phyloP scores from a whole-genome alignment of 2,888 invertebrate species.

The Drosophila monieri region DNA sequence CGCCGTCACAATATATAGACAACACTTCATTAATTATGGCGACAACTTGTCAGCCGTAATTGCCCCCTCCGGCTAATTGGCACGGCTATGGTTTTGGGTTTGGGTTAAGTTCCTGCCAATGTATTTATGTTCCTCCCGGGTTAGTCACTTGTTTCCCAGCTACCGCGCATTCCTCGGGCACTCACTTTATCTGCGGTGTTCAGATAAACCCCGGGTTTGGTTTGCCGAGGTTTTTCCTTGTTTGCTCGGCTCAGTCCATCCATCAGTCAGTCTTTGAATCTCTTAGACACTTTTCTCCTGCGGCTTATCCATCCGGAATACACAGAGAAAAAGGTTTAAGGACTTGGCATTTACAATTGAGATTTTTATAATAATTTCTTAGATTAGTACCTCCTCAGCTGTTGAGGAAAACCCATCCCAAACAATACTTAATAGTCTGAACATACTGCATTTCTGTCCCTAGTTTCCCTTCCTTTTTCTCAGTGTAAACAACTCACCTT shows the following conservation, averaged over 20 bases:
- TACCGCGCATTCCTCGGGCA: constrained; percentile 22
- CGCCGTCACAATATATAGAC: constrained; percentile 54
- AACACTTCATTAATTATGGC: constrained; percentile 64
- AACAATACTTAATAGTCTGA: not conserved
- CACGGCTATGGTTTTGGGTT: not conserved
- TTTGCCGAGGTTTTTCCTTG: constrained; percentile 42
- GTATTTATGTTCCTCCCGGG: constrained; percentile 6
- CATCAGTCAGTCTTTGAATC: constrained; percentile 69
- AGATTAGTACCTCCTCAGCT: too few species aligned
- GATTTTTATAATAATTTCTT: too few species aligned
- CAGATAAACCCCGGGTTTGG: constrained; percentile 36
- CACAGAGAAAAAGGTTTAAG: not conserved
- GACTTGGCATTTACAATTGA: not conserved
- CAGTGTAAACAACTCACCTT: constrained; percentile 52
- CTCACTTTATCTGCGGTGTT: constrained; percentile 24
- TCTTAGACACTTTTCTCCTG: constrained; percentile 69
- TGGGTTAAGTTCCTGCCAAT: not conserved
- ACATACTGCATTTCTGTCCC: not conserved
- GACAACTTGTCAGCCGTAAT: constrained; percentile 59
- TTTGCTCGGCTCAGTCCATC: constrained; percentile 44
- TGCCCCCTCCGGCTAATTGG: constrained; percentile 38
- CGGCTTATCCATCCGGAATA: constrained; percentile 41
- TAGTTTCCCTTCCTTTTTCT: not conserved
- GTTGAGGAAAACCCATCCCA: too few species aligned
- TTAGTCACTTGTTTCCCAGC: constrained; percentile 18